Base-by-base conservation (phyloP, 1,140 invertebrate species). In the Tetragonula clypearis region DNA sequence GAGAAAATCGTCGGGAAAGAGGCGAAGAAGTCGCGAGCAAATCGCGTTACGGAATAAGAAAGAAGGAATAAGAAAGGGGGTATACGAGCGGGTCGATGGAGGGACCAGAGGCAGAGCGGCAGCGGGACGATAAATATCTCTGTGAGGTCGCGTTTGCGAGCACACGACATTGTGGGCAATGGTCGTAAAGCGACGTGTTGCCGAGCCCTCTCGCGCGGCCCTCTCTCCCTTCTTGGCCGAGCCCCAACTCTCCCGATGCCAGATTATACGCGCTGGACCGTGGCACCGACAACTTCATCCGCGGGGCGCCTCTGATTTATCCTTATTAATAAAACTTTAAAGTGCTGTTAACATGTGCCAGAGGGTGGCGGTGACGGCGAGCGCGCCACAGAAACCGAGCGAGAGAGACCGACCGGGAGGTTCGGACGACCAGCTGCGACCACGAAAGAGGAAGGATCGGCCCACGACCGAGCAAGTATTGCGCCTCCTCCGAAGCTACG, bases 281-380 rank as follows among this genome's bases (percentile, higher is more conserved):
- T 80, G 88, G 89, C 90, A 86, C 91, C 91, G 92, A 94, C 93
- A 94, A 94, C 94, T 94, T 94, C 93, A 94, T 94, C 93, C 91
- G 91, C 93, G 91, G 93, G 93, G 93, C 93, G 93, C 91, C 93
- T 91, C 92, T 94, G 93, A 95, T 94, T 95, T 95, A 95, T 95
- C 92, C 93, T 94, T 94, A 94, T 94, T 94, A 94, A 95, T 95
- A 94, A 94, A 94, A 94, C 87, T 93, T 93, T 92, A 92, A 93
- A 92, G 89, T 92, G 90, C 92, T 93, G 93, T 93, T 94, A 93
- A 93, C 94, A 93, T 94, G 92, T 91, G 88, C 83, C 71, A 80
- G 53, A 80, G 62, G 72, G 68, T 76, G 75, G 82, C 74, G 80
- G 68, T 71, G 76, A 86, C 68, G 83, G 76, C 73, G 82, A 80